Evolutionary conservation across 2,797 vertebrate genomes (phyloP).

Genomic region (Gallinago nigripennis): DNA sequence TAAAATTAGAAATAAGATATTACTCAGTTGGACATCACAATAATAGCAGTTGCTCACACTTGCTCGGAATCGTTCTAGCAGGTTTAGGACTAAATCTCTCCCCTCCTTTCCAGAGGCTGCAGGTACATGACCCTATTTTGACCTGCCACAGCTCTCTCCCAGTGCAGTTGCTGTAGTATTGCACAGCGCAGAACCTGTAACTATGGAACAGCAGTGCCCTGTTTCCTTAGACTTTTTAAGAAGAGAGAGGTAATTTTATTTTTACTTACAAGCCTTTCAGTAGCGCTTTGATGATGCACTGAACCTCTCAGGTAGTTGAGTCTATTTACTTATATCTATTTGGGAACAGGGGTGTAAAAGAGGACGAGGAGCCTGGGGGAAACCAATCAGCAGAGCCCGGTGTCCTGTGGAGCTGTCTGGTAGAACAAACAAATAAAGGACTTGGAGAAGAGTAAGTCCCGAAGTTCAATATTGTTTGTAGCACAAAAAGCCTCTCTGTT

Average conservation of each 20-base stretch:
- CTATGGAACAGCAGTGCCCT: neutral
- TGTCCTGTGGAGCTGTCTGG: neutral
- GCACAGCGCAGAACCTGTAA: neutral
- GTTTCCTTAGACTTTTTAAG: neutral
- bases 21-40: slow-evolving; percentile 1
- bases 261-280: neutral
- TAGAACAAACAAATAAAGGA: neutral
- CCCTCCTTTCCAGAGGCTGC: neutral
- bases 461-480: neutral
- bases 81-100: neutral
- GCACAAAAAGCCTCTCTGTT: neutral
- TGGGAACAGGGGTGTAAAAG: neutral
- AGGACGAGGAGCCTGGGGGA: neutral
- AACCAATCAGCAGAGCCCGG: neutral
- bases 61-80: neutral
- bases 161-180: neutral
- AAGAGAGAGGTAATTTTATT: neutral
- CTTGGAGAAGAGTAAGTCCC: neutral
- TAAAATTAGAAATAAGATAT: slow-evolving; percentile 61
- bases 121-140: neutral
- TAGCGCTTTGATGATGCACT: neutral
- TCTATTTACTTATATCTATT: neutral
- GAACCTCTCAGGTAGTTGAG: neutral
- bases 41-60: neutral
- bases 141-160: neutral